Conservation (phyloP, 2,797 vertebrate species). For the Chaetophractus vellerosus region DNA sequence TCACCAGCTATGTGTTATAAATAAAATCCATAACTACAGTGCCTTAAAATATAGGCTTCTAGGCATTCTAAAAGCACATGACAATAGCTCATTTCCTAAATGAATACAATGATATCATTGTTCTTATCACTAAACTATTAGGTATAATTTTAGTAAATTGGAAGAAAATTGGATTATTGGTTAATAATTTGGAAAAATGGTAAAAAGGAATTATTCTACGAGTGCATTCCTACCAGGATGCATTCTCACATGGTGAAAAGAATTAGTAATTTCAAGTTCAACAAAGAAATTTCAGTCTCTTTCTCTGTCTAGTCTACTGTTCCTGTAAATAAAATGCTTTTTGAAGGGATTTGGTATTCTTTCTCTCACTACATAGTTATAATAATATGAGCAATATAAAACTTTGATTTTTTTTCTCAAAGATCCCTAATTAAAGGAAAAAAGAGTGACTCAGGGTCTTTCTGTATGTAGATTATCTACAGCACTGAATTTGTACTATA, state of each 20-base stretch:
- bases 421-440: not conserved
- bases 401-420: not conserved
- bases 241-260: not conserved
- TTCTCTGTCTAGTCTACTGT: not conserved
- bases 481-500: not conserved
- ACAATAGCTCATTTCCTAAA: constrained; percentile 38
- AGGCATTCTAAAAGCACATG: not conserved
- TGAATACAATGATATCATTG: not conserved
- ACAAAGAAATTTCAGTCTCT: not conserved
- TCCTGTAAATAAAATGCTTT: not conserved
- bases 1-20: not conserved
- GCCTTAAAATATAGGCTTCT: constrained; percentile 8
- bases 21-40: not conserved
- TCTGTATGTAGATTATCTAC: not conserved
- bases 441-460: not conserved
- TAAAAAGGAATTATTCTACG: not conserved
- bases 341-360: not conserved
- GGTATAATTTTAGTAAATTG: not conserved
- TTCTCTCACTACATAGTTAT: not conserved
- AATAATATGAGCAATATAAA: not conserved
- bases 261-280: not conserved
- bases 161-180: not conserved
- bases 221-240: not conserved
- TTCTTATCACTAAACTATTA: not conserved
- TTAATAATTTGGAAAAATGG: not conserved